A percentile compares a stretch with the other conserved stretches of the same genome.
phyloP scores from a whole-genome alignment of 2,888 invertebrate species.

The Eutolmus rufibarbis region DNA sequence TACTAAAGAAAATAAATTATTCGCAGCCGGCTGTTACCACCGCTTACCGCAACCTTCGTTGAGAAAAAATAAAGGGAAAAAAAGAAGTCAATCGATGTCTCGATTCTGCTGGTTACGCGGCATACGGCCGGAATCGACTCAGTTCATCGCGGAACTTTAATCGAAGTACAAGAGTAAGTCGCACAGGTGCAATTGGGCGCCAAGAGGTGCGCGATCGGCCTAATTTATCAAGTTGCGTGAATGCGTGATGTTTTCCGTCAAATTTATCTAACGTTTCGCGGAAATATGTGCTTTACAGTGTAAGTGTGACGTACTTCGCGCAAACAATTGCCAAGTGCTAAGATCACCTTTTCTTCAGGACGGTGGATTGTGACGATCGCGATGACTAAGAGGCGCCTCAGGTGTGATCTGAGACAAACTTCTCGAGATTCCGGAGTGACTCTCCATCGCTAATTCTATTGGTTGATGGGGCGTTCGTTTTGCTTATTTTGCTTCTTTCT shows the following conservation, averaged over 20 bases:
- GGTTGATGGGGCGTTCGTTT: neutral
- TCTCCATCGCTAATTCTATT: neutral
- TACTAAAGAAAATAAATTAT: constrained; percentile 3
- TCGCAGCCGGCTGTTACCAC: constrained; percentile 20
- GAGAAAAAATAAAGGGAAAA: neutral
- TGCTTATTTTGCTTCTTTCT: constrained; percentile 13
- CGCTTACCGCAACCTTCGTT: constrained; percentile 23
- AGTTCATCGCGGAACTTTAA: constrained; percentile 34
- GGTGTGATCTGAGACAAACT: neutral
- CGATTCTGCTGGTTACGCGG: neutral
- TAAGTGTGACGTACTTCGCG: neutral
- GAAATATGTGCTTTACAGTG: neutral
- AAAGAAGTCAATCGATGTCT: constrained; percentile 24
- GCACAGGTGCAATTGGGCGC: constrained; percentile 32
- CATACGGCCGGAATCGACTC: neutral
- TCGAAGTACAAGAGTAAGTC: neutral
- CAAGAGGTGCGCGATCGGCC: neutral
- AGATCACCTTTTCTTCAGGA: neutral
- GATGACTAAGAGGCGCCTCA: neutral
- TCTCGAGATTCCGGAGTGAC: neutral
- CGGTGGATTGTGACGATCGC: neutral
- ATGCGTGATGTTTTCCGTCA: neutral
- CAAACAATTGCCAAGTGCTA: neutral
- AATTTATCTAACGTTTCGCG: neutral
- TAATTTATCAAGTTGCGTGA: neutral